phyloP scores from a whole-genome alignment of 2,888 invertebrate genomes.

The Nomada hirtipes region DNA sequence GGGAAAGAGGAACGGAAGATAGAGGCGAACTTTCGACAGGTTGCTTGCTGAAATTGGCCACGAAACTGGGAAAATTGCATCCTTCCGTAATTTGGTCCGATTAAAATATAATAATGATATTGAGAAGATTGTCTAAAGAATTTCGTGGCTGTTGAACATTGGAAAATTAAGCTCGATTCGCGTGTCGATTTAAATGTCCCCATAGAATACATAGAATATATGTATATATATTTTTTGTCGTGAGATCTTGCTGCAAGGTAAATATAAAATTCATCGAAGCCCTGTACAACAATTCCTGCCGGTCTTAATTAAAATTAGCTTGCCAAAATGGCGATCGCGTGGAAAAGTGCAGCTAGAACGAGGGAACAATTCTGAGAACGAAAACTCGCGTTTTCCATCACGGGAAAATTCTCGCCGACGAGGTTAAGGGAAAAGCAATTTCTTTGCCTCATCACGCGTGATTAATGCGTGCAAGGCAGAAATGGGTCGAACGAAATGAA shows the following conservation, averaged over 20 bases:
- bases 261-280: too few species aligned
- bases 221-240: too few species aligned
- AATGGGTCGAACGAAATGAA: constrained; percentile 57
- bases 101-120: not conserved
- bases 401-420: constrained; percentile 18
- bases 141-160: too few species aligned
- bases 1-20: constrained; percentile 17
- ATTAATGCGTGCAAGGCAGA: constrained; percentile 47
- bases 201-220: too few species aligned
- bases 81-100: not conserved
- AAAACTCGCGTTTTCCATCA: constrained; percentile 18
- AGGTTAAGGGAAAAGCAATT: constrained; percentile 24
- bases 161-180: too few species aligned
- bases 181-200: too few species aligned
- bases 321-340: not conserved
- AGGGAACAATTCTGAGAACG: constrained; percentile 21
- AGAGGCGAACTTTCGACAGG: not conserved
- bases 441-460: constrained; percentile 46
- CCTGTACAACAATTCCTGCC: too few species aligned
- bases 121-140: too few species aligned
- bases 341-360: not conserved
- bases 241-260: too few species aligned
- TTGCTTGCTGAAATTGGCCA: not conserved
- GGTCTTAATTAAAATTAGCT: too few species aligned
- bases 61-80: not conserved